Evolutionary conservation across 2,888 invertebrate species (phyloP), one percentile per base, ranked within the genome.

Genomic region (Ennomos erosarius): DNA sequence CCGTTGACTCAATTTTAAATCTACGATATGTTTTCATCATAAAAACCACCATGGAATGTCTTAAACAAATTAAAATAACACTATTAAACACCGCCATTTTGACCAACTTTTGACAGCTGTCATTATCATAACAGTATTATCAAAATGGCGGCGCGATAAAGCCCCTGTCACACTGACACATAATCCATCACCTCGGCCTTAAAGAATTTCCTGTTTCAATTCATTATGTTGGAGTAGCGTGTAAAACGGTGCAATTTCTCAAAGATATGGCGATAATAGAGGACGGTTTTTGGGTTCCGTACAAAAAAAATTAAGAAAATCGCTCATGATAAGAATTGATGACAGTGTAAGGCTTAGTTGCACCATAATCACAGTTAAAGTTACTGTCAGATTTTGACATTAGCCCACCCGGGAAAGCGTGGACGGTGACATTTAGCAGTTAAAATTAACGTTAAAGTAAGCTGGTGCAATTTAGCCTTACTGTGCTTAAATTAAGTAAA

Each of bases 161-260:
- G 44, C 52, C 13, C 13, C 54, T 51, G 34, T 64, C 59, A 63
- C 58, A 62, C 64, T 55, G 66, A 35, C 47, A 54, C 58, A 57
- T 63, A 66, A 69, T 69, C 69, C 69, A 69, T 69, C 69, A 69
- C 55, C 39, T 39, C 45, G 55, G 42, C 56, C 62, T 35, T 65
- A 64, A 68, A 62, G 62, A 67, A 67, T 60, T 69, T 67, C 67
- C 65, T 59, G 65, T 67, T 69, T 67, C 63, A 65, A 68, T 68
- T 65, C 62, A 67, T 65, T 62, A 56, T 52, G 62, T 60, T 44
- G 46, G 60, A 60, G 60, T 64, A 54, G 60, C 62, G 65, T 60
- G 65, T 68, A 64, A 56, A 68, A 64, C 59, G 64, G 51, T 68
- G 68, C 68, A 68, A 68, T 65, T 65, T 65, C 62, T 65, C 65